Percentiles rank a stretch among this genome's conserved stretches.
These are phyloP conservation scores for Charina bottae DNA, from an alignment of 2,113 vertebrate genomes.

Conservation along the genomic window DNA sequence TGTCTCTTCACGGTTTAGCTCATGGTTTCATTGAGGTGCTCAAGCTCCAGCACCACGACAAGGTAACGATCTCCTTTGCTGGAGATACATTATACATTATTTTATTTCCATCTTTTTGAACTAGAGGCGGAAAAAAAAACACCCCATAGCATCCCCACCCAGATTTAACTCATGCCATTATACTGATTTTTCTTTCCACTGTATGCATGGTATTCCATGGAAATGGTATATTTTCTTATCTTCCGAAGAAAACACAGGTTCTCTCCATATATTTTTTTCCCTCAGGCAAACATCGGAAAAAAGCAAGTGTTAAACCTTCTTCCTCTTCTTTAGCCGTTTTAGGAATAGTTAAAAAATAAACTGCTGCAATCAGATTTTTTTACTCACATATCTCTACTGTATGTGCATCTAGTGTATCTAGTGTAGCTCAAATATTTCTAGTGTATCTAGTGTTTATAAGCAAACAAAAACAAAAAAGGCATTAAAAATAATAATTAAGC, in stretches of 20 bases:
- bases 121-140: background rate
- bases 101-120: background rate
- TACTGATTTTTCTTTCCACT: background rate
- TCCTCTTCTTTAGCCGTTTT: background rate
- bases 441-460: background rate
- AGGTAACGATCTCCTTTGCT: too few species aligned
- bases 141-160: background rate
- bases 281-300: background rate
- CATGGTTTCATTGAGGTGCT: too few species aligned
- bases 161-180: background rate
- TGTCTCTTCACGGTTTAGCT: too few species aligned
- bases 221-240: background rate
- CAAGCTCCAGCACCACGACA: too few species aligned
- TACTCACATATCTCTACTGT: background rate
- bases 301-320: background rate
- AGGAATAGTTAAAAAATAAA: background rate
- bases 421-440: background rate
- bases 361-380: background rate
- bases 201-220: background rate
- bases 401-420: background rate
- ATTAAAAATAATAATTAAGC: background rate
- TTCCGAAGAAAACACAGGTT: background rate
- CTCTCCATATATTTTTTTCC: too few species aligned
- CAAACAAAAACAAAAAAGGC: background rate
- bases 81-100: too few species aligned